Evolutionary conservation across 2,113 vertebrate genomes (phyloP), one percentile per base, ranked within the genome.

Genomic region (Gobius niger): DNA sequence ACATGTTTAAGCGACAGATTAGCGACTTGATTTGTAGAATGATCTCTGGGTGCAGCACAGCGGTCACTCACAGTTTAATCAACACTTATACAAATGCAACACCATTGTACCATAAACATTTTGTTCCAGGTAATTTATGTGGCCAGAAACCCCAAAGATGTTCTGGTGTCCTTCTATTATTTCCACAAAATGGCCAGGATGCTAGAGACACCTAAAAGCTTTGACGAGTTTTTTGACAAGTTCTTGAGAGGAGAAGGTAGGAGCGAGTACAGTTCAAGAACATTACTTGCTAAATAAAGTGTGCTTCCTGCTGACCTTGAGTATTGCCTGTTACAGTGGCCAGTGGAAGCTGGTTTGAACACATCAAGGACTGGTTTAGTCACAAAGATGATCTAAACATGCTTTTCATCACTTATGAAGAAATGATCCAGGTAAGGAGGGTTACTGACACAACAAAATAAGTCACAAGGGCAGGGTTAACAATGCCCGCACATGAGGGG

Each of bases 61-160:
- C 24, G 5, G 24, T 34, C 24, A 4, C 24, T 34, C 24, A 24
- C 24, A 34, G 24, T 34, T 34, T 34, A 34, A 34, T 3, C 24
- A 34, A 4, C 24, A 34, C 24, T 34, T 34, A 34, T 34, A 34
- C 1, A 34, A 34, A 34, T 34, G 24, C 5, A 34, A 34, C 24
- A 34, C 1, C 24, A 34, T 34, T 34, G 24, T 34, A 34, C 3
- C 24, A 34, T 3, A 34, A 34, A 34, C 24, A 34, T 24, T 9
- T 47, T 70, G 9, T 64, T 70, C 18, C 7, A 91, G 90, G 85
- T 91, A 60, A 91, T 91, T 67, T 91, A 91, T 67, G 75, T 91
- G 24, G 80, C 81, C 7, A 89, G 90, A 73, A 91, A 91, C 65
- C 89, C 90, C 47, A 91, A 91, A 76, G 90, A 91, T 51, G 73